Evolutionary conservation across 2,888 invertebrate species (phyloP).

Genomic region (Ethmia dodecea): DNA sequence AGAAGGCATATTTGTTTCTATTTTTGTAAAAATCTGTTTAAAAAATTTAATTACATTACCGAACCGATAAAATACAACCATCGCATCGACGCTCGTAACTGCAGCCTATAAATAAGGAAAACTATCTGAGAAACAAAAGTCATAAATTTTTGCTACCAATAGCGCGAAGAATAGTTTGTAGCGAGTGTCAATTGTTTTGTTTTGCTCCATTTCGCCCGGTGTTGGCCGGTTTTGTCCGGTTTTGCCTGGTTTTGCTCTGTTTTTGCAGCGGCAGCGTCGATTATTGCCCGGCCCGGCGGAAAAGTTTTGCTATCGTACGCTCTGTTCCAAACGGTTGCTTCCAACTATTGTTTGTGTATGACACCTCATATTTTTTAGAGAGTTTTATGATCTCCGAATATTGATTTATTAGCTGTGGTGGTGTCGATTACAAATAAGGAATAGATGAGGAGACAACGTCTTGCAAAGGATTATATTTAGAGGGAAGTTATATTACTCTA

Average conservation of each 20-base stretch:
- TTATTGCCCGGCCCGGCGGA: slow-evolving; percentile 12
- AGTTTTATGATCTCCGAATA: slow-evolving; percentile 9
- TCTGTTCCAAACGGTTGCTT: slow-evolving; percentile 6
- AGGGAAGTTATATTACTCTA: too few relatives aligned
- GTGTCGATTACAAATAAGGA: too few relatives aligned
- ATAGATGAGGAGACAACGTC: too few relatives aligned
- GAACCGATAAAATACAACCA: too few relatives aligned
- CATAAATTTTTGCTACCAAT: slow-evolving; percentile 60
- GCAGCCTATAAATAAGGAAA: slow-evolving; percentile 20
- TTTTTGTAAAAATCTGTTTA: too few relatives aligned
- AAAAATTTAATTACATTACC: too few relatives aligned
- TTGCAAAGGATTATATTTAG: too few relatives aligned
- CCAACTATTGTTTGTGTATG: slow-evolving; percentile 9
- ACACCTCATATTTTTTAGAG: slow-evolving; percentile 14
- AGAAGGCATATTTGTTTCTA: too few relatives aligned
- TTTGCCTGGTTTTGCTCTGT: background rate
- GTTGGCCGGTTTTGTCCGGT: background rate
- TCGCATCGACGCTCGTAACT: too few relatives aligned
- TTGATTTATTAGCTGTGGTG: slow-evolving; percentile 10
- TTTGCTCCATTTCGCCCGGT: slow-evolving; percentile 14
- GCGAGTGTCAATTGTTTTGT: slow-evolving; percentile 65
- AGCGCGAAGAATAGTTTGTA: slow-evolving; percentile 46
- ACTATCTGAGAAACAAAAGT: slow-evolving; percentile 63
- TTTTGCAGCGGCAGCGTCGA: slow-evolving; percentile 6
- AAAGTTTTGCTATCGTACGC: slow-evolving; percentile 10